Evolutionary conservation across 2,113 vertebrate species (phyloP).

Genomic region (Otocyon megalotis): DNA sequence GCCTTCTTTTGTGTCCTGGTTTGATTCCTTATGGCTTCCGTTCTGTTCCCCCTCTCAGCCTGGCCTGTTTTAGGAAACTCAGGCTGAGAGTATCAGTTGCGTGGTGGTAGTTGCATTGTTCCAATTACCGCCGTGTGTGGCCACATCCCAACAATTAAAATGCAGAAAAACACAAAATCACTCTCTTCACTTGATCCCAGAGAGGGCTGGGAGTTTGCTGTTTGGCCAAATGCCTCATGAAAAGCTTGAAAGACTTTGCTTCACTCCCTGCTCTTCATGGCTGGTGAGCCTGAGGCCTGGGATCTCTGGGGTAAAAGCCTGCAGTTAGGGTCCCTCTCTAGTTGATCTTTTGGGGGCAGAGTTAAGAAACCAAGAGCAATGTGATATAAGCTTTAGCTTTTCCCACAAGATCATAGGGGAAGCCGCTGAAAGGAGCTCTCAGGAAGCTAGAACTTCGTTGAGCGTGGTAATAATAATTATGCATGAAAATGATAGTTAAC

Average conservation of each 20-base stretch:
- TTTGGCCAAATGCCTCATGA: slow-evolving; percentile 70
- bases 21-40: slow-evolving; percentile 84
- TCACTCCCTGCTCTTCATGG: slow-evolving; percentile 47
- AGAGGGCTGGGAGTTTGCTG: slow-evolving; percentile 70
- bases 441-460: slow-evolving; percentile 73
- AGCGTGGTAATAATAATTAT: slow-evolving; percentile 69
- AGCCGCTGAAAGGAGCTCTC: slow-evolving; percentile 49
- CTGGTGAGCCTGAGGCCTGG: slow-evolving; percentile 61
- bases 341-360: slow-evolving; percentile 62
- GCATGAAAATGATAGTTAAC: slow-evolving; percentile 71
- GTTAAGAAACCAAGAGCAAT: slow-evolving; percentile 77
- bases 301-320: slow-evolving; percentile 54
- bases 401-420: slow-evolving; percentile 46
- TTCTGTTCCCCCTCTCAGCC: slow-evolving; percentile 77
- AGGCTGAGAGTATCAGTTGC: slow-evolving; percentile 78
- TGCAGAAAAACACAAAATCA: slow-evolving; percentile 80
- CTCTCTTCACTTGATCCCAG: slow-evolving; percentile 73
- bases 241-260: slow-evolving; percentile 67
- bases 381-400: slow-evolving; percentile 46
- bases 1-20: slow-evolving; percentile 84
- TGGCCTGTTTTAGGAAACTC: slow-evolving; percentile 82
- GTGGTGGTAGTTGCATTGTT: slow-evolving; percentile 82
- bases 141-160: slow-evolving; percentile 82
- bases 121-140: slow-evolving; percentile 80
- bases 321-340: slow-evolving; percentile 62